These are phyloP conservation scores for Drosophila ambigua DNA, from an alignment of 1,140 invertebrate species.

Conservation along the genomic window DNA sequence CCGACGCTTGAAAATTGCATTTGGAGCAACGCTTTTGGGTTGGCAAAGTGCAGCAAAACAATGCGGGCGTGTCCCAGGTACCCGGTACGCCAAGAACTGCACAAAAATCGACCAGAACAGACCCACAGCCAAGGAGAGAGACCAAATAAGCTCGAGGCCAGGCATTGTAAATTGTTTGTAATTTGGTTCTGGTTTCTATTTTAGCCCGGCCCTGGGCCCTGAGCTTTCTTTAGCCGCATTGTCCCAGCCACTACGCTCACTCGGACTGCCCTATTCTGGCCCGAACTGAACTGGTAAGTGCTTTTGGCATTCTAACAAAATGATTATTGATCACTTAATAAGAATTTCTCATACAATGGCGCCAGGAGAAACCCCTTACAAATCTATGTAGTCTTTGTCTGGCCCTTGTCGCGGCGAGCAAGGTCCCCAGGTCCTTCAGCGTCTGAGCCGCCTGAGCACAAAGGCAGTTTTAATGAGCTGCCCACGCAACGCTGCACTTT, in stretches of 20 bases:
- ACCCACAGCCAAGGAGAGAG: conserved; percentile 24
- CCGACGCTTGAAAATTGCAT: conserved; percentile 72
- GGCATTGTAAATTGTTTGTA: conserved; percentile 76
- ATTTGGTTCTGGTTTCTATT: conserved; percentile 71
- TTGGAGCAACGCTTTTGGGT: conserved; percentile 64
- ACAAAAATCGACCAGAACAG: conserved; percentile 12
- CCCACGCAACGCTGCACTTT: conserved; percentile 71
- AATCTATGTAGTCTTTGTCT: conserved; percentile 42
- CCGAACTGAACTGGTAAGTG: conserved; percentile 30
- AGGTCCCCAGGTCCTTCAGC: conserved; percentile 12
- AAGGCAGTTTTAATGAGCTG: conserved; percentile 77
- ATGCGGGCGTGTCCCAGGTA: conserved; percentile 53
- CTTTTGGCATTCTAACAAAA: conserved; percentile 79
- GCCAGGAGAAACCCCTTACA: conserved; percentile 31
- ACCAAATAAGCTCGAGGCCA: conserved; percentile 53
- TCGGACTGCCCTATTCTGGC: too few species aligned
- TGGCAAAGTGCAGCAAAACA: conserved; percentile 68
- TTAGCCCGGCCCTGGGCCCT: conserved; percentile 48
- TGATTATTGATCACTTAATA: conserved; percentile 82
- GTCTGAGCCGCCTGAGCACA: conserved; percentile 23
- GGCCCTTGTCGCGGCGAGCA: conserved; percentile 15
- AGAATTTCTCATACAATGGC: conserved; percentile 73
- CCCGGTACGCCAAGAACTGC: conserved; percentile 12
- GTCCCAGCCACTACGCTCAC: too few species aligned
- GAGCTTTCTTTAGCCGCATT: conserved; percentile 32